Base-by-base conservation (phyloP, 2,888 invertebrate species). In the Lamellibrachia satsuma region DNA sequence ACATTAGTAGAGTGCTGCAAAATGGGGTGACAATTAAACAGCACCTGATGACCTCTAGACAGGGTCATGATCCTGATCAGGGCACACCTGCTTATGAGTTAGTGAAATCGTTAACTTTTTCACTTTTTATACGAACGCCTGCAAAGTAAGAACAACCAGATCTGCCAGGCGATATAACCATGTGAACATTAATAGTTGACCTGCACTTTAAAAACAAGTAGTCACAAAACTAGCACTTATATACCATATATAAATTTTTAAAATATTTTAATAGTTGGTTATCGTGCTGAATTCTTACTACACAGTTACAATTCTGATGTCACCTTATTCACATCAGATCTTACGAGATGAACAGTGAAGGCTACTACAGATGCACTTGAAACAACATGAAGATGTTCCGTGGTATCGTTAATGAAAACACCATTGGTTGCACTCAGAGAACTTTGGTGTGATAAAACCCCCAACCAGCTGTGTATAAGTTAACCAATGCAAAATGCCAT, bases 1-100 rank as follows among this genome's bases (percentile, higher is more conserved):
- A 75, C n/a, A n/a, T 75, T 75, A 75, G 75, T 75, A 75, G 75
- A 22, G 75, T 75, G 75, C 75, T 75, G 75, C 75, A 75, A 75
- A 75, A 75, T 15, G 75, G 75, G 75, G 75, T 75, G 75, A 75
- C 75, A 75, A 22, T 4, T 75, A 22, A 75, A 75, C 75, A 75
- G 75, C 75, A 75, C 75, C 75, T 75, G 75, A n/a, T 75, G n/a
- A 75, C 75, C 75, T 75, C 75, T 75, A 75, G 22, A 15, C 75
- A 75, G 75, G 75, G 75, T 75, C 22, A 75, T 22, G 75, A 75
- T 6, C 75, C 75, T 22, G 75, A 15, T 75, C 75, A 75, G 75
- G 22, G 75, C 15, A 22, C 60, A 60, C 15, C 60, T 39, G 39
- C 39, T 39, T 60, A 60, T 60, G 60, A 60, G 60, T 60, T 75